Evolutionary conservation across 1,140 invertebrate genomes (phyloP), one percentile per base, ranked within the genome.

Genomic region (Aphidius gifuensis): DNA sequence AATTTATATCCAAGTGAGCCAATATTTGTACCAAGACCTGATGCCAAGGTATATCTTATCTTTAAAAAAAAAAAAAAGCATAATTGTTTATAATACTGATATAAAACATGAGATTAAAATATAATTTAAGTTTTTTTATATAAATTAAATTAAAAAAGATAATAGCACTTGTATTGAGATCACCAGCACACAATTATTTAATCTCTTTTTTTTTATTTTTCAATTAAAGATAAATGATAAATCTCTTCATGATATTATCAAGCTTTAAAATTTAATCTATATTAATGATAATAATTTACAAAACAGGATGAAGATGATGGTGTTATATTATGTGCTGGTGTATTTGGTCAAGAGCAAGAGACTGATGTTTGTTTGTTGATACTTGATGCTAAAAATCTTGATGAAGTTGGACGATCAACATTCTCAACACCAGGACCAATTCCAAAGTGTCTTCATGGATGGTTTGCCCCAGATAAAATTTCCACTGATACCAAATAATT

Each of bases 1-100:
- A 84, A 89, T 60, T 84, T 87, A 58, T 93, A 90, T 74, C 91
- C 92, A 1, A 93, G 92, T 70, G 93, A 96, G 76, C 92, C 93
- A 0, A 87, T 96, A 60, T 96, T 95, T 76, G 87, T 95, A 9
- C 85, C 89, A 3, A 69, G 81, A 9, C 91, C 92, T 9, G 74
- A 87, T 62, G 80, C 85, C 16, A 82, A 85, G 79, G 90, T 90
- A 80, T 39, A 39, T 39, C 6, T 32, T 32, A 32, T 32, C 23
- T 32, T 32, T 3, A 32, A 32, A 32, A 32, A 1, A 32, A 32
- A 32, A 32, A 32, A 23, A 23, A 23, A 23, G 3, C 3, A 1
- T 3, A 32, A 32, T 32, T 32, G 23, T 32, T 32, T 32, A 32
- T 32, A 32, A 32, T 32, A 32, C 23, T 32, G 23, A 32, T 16